phyloP scores from a whole-genome alignment of 2,888 invertebrate species.

The Eristalinus aeneus region DNA sequence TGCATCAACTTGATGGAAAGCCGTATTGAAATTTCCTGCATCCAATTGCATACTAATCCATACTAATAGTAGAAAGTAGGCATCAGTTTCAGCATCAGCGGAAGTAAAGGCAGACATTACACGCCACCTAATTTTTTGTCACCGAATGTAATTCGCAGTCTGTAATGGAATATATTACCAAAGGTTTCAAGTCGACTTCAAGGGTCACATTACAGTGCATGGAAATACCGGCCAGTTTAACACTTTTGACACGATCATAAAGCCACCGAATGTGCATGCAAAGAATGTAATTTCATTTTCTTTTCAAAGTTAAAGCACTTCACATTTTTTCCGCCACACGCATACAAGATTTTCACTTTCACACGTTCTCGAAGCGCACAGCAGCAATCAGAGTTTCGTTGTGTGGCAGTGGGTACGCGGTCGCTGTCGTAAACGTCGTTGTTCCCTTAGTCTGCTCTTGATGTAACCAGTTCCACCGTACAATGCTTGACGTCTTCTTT shows the following conservation, averaged over 20 bases:
- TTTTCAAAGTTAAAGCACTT: not conserved
- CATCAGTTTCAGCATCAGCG: slow-evolving; percentile 17
- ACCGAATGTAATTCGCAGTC: not conserved
- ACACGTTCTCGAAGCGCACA: slow-evolving; percentile 32
- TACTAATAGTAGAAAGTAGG: slow-evolving; percentile 51
- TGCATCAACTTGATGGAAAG: slow-evolving; percentile 10
- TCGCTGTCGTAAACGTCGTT: not conserved
- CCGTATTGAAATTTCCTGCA: slow-evolving; percentile 42
- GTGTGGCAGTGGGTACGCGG: not conserved
- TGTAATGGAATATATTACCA: not conserved
- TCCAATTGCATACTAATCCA: slow-evolving; percentile 46
- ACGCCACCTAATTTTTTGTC: slow-evolving; percentile 12
- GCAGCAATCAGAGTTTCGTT: not conserved
- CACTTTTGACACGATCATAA: slow-evolving; percentile 30
- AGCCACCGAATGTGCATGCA: slow-evolving; percentile 4
- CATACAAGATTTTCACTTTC: slow-evolving; percentile 51
- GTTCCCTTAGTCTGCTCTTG: not conserved
- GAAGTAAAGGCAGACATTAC: not conserved
- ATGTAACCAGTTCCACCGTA: slow-evolving; percentile 29
- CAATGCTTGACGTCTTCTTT: slow-evolving; percentile 34
- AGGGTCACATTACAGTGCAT: not conserved
- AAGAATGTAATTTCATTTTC: slow-evolving; percentile 9
- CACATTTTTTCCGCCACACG: slow-evolving; percentile 14
- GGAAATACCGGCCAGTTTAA: not conserved
- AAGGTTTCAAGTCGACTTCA: not conserved